Evolutionary conservation across 2,888 invertebrate species (phyloP).

Genomic region (Athalia cordata): DNA sequence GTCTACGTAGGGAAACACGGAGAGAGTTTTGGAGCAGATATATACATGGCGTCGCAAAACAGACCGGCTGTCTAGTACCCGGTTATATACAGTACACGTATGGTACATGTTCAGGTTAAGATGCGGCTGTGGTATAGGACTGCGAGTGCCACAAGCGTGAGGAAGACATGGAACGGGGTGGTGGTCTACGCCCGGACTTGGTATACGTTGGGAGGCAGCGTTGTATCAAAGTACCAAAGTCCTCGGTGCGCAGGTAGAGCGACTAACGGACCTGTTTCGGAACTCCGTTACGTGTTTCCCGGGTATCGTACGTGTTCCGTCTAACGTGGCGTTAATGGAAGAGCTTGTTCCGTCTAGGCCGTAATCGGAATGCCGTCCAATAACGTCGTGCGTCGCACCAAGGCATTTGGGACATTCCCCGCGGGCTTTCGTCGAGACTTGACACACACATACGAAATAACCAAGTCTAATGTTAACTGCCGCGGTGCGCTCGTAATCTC

Average conservation of each 20-base stretch:
- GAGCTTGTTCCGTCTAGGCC: slow-evolving; percentile 63
- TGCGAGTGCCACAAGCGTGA: neutral
- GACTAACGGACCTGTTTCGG: slow-evolving; percentile 40
- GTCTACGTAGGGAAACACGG: slow-evolving; percentile 10
- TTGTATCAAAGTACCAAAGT: slow-evolving; percentile 40
- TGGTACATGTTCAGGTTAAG: slow-evolving; percentile 13
- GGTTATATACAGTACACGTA: neutral
- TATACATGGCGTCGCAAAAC: slow-evolving; percentile 12
- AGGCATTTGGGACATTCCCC: slow-evolving; percentile 45
- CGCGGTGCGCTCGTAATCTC: slow-evolving; percentile 26
- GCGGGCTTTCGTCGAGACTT: slow-evolving; percentile 31
- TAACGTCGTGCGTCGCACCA: slow-evolving; percentile 48
- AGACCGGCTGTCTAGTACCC: slow-evolving; percentile 10
- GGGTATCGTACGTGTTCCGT: slow-evolving; percentile 65
- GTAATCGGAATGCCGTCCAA: slow-evolving; percentile 56
- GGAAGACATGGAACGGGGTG: neutral
- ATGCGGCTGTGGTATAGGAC: neutral
- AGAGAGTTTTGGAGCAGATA: slow-evolving; percentile 7
- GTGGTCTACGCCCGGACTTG: neutral
- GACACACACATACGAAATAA: slow-evolving; percentile 16
- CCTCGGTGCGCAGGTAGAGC: neutral
- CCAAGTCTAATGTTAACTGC: slow-evolving; percentile 27
- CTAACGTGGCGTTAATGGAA: slow-evolving; percentile 70
- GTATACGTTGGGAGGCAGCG: neutral
- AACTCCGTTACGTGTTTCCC: slow-evolving; percentile 44